Evolutionary conservation across 2,113 vertebrate genomes (phyloP), one percentile per base, ranked within the genome.

Genomic region (Hydrochoerus hydrochaeris): DNA sequence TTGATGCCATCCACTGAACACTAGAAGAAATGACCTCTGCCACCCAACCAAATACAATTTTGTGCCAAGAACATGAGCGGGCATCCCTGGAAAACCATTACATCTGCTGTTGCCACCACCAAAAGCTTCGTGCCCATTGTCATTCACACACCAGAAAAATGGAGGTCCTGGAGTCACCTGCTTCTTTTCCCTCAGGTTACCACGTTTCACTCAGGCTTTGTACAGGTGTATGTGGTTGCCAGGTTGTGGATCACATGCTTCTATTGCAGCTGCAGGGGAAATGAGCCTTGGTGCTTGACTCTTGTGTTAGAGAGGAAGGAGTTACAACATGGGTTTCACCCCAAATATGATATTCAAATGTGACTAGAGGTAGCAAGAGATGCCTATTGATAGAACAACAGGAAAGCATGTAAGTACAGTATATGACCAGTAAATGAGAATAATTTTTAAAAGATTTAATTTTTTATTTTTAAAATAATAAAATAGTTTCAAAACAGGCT

Each of bases 11-110:
- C 83, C 46, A 22, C 46, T 22, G 30, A 49, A 1, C 26, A 22
- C 9, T 32, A 22, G 60, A 19, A 44, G 52, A 73, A 67, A 41
- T 35, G 20, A 3, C 49, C 22, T 88, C 95, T 81, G 81, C 44
- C n/a, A 3, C 8, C 17, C 75, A 46, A 1, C 12, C 1, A 4
- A 10, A 26, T 20, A 65, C n/a, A 58, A 0, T 13, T 22, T 35
- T 77, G 87, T 44, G 30, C 57, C 58, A n/a, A 75, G n/a, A 78
- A 69, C 63, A 35, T 1, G 0, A 49, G 52, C 19, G 28, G 26
- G 1, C 26, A 1, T 44, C 26, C 14, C 13, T 5, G 7, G n/a
- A 38, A 82, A 87, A 19, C 35, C 28, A 28, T 5, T 20, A 0
- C n/a, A 6, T 0, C 32, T 7, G 7, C 24, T 28, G 24, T 26